Evolutionary conservation across 35 echinoderm and acorn worm species (phyloP), one percentile per base, ranked within the genome.

Genomic region (Lytechinus pictus): DNA sequence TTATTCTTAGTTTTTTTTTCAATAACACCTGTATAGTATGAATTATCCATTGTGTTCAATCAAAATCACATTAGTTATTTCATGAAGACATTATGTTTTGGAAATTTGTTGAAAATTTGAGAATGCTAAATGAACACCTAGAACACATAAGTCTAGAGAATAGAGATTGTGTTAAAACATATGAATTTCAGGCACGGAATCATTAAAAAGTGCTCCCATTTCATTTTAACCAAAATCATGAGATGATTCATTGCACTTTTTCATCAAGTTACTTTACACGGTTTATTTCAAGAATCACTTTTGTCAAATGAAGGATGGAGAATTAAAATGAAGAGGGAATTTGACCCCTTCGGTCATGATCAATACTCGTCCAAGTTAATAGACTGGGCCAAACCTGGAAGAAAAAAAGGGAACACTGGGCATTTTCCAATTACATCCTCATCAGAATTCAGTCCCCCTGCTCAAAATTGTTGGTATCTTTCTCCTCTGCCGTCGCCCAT

Each of bases 351-450:
- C 21, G 53, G 53, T 54, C 9, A 13, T 54, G 92, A 93, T 93
- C 92, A 93, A 93, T 93, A 93, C 53, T 24, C 92, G 57, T 93
- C 92, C 28, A 93, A 93, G 53, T 93, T 93, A 93, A 53, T 93
- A 93, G 54, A 57, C 9, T 11, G 52, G 92, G 54, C 52, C 88
- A 90, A 93, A 55, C 91, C 52, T 10, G n/a, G 27, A 57, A 93
- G 11, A 57, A 27, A 57, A 57, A 93, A 57, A 52, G 11, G 91
- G 33, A 44, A 54, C 44, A 33, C 44, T 8, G 12, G 66, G 19
- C 53, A 54, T 29, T 93, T 57, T 57, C 92, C 92, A 93, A 93
- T 93, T 93, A 93, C 57, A 93, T 93, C 54, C 92, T 93, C 92
- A 93, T 93, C 53, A 93, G 52, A 93, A 93, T 93, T 57, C 92